Percentiles rank a stretch among this genome's conserved stretches.
Conservation (phyloP, 2,113 vertebrate genomes). For the Chaenogobius annularis region DNA sequence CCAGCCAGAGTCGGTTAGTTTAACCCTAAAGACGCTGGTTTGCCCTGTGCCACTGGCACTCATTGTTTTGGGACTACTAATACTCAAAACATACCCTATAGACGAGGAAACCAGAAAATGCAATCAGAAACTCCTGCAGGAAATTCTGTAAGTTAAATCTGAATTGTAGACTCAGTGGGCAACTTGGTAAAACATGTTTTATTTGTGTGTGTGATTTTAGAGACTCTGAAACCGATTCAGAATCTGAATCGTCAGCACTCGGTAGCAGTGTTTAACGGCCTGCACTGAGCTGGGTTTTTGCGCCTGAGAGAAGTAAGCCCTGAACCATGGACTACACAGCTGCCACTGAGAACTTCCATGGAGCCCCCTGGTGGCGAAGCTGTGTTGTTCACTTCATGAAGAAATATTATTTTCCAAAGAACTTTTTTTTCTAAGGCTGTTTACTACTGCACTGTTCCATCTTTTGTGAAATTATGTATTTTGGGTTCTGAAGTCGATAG, state of each 20-base stretch:
- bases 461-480: not conserved
- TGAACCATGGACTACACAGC: slow-evolving; percentile 22
- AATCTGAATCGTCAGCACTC: slow-evolving; percentile 49
- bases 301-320: slow-evolving; percentile 19
- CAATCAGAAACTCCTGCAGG: slow-evolving; percentile 86
- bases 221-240: slow-evolving; percentile 46
- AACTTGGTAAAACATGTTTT: not conserved
- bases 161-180: not conserved
- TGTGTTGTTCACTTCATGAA: not conserved
- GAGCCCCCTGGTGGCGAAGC: slow-evolving; percentile 8
- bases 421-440: not conserved
- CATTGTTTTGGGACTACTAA: slow-evolving; percentile 85
- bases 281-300: slow-evolving; percentile 7
- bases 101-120: slow-evolving; percentile 81
- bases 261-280: slow-evolving; percentile 45
- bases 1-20: slow-evolving; percentile 80
- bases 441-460: not conserved
- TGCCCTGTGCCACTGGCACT: slow-evolving; percentile 82
- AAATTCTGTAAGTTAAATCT: slow-evolving; percentile 74
- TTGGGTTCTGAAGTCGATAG: slow-evolving; percentile 3
- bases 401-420: not conserved
- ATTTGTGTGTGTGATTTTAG: slow-evolving; percentile 42
- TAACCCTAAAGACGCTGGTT: slow-evolving; percentile 90
- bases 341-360: not conserved
- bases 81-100: slow-evolving; percentile 90